Conservation (phyloP, 2,797 vertebrate species). For the Poeciliopsis infans region DNA sequence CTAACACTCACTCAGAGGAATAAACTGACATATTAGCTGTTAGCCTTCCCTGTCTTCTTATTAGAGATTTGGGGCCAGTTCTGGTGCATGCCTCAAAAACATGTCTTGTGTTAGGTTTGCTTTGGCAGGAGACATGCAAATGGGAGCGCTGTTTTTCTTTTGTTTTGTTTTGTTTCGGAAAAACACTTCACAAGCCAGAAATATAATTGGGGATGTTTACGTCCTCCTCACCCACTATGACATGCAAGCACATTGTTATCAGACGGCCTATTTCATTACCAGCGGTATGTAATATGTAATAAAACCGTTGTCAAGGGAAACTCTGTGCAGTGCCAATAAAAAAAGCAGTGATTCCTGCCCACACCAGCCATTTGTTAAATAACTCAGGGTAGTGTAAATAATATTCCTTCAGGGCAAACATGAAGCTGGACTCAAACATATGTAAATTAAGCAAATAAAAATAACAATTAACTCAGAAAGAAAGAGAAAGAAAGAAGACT, state of each 20-base stretch:
- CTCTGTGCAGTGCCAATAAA: slow-evolving; percentile 1
- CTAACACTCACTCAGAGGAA: slow-evolving; percentile 15
- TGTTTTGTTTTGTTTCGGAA: background rate
- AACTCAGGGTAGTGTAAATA: slow-evolving; percentile 35
- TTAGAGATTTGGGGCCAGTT: slow-evolving; percentile 25
- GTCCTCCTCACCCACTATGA: background rate
- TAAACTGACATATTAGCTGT: slow-evolving; percentile 45
- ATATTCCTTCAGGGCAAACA: slow-evolving; percentile 43
- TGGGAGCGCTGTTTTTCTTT: slow-evolving; percentile 9
- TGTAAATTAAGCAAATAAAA: slow-evolving; percentile 24
- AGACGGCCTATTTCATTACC: slow-evolving; percentile 16
- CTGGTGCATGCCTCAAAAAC: slow-evolving; percentile 16
- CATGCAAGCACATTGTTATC: slow-evolving; percentile 12
- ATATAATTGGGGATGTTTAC: slow-evolving; percentile 10
- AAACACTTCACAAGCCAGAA: slow-evolving; percentile 10
- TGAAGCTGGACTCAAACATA: slow-evolving; percentile 16
- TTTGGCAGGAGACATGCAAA: slow-evolving; percentile 11
- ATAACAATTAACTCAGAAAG: slow-evolving; percentile 4
- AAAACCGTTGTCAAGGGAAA: slow-evolving; percentile 13
- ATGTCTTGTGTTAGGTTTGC: slow-evolving; percentile 29
- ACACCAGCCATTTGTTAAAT: slow-evolving; percentile 21
- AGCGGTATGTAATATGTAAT: slow-evolving; percentile 9
- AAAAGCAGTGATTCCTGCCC: slow-evolving; percentile 2
- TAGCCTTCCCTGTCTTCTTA: slow-evolving; percentile 28
- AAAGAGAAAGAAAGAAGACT: slow-evolving; percentile 21